phyloP scores from a whole-genome alignment of 2,797 vertebrate genomes.

The Tadarida brasiliensis region DNA sequence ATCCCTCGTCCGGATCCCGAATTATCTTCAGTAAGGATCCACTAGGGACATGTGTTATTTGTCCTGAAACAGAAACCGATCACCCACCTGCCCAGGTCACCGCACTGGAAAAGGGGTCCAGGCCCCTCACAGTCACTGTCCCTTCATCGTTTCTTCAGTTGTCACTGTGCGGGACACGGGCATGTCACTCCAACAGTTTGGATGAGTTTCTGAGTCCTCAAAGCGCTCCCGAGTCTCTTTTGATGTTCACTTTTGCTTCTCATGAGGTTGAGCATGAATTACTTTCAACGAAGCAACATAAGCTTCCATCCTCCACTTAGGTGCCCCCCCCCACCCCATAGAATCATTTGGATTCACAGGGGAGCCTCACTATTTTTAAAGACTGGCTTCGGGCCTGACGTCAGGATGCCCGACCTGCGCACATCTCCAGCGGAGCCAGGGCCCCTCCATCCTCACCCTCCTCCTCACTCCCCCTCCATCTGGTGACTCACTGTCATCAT shows the following conservation, averaged over 20 bases:
- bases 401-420: constrained; percentile 62
- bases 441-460: constrained; percentile 19
- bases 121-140: rapidly evolving
- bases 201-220: background rate
- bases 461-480: constrained; percentile 37
- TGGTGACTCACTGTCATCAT: constrained; percentile 27
- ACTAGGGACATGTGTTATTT: background rate
- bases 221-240: background rate
- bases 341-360: constrained; percentile 52
- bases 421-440: background rate
- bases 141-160: too few relatives aligned
- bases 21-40: background rate
- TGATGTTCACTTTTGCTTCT: background rate
- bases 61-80: background rate
- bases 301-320: background rate
- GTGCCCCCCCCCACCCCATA: background rate
- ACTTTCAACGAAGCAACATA: background rate
- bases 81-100: background rate
- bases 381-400: constrained; percentile 35
- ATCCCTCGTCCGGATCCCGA: background rate
- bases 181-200: background rate
- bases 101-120: rapidly evolving
- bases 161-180: too few relatives aligned
- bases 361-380: constrained; percentile 64
- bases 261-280: background rate